Evolutionary conservation across 2,113 vertebrate genomes (phyloP), one percentile per base, ranked within the genome.

Genomic region (Myotis brandtii): DNA sequence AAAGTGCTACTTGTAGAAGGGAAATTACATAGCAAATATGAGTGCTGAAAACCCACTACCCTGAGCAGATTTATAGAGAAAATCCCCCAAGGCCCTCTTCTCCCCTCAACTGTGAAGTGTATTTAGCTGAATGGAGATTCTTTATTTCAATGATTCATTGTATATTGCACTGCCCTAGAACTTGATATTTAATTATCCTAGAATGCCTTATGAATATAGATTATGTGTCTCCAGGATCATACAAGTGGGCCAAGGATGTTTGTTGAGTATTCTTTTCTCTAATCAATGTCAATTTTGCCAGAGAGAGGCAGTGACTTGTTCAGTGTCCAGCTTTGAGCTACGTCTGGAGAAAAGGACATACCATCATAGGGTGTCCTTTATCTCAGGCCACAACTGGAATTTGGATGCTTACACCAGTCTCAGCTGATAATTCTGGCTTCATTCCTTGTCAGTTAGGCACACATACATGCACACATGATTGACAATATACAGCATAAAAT

Each of bases 151-250:
- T 96, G 94, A 96, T 96, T 95, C 90, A 92, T 95, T 95, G 50
- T 93, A 89, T 86, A 76, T 91, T 97, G 32, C 21, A 85, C 83
- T 94, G 64, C 92, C 85, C 91, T 97, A 86, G 89, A 96, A 96
- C 66, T 85, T 97, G 50, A 93, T 94, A 95, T 95, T 95, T 95
- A 95, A 96, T 96, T 96, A 95, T 89, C 37, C 46, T 94, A 94
- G 95, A 96, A 91, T 93, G 86, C 91, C 93, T 95, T 96, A 85
- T 94, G 84, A 92, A 89, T 95, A 95, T 95, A 94, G 88, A 95
- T 93, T 94, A 81, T 86, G 23, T 94, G 75, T 96, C 89, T 94
- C 34, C 32, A 62, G 70, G 80, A 94, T 94, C 75, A 95, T 50
- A 30, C 46, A 62, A 80, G 77, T 67, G 89, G 83, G 32, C 64